Conservation (phyloP, 2,113 vertebrate species). For the Accipiter virgatus region DNA sequence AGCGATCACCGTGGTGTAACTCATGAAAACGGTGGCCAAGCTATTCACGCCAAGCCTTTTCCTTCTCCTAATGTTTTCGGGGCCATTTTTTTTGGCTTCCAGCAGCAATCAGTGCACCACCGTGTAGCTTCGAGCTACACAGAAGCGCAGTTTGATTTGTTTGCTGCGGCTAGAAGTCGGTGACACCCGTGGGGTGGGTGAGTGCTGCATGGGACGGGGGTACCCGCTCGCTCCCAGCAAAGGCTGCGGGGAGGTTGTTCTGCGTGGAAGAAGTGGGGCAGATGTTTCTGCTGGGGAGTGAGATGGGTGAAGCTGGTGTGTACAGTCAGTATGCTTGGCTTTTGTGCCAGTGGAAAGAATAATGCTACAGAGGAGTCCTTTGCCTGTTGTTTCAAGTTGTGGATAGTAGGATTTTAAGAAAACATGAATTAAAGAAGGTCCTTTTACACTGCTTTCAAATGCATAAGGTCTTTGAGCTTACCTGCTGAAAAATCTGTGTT, state of each 20-base stretch:
- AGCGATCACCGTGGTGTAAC: background rate
- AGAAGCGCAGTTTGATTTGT: background rate
- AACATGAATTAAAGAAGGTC: background rate
- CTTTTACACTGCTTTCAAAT: background rate
- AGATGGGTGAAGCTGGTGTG: background rate
- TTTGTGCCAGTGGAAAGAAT: background rate
- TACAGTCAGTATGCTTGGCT: background rate
- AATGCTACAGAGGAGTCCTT: background rate
- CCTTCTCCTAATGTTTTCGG: background rate
- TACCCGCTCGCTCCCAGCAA: fast-evolving
- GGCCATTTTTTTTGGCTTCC: background rate
- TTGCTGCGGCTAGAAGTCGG: background rate
- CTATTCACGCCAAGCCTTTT: background rate
- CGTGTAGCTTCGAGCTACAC: background rate
- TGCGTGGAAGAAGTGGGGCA: background rate
- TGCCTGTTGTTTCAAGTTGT: background rate
- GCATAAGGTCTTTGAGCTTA: background rate
- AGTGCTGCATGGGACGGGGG: background rate
- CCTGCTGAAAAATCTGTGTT: background rate
- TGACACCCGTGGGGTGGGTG: fast-evolving
- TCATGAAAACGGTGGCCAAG: background rate
- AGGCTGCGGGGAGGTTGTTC: background rate
- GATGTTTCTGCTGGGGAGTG: background rate
- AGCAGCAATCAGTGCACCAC: background rate
- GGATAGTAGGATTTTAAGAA: background rate